Evolutionary conservation across 2,797 vertebrate genomes (phyloP).

Genomic region (Poeciliopsis turneri): DNA sequence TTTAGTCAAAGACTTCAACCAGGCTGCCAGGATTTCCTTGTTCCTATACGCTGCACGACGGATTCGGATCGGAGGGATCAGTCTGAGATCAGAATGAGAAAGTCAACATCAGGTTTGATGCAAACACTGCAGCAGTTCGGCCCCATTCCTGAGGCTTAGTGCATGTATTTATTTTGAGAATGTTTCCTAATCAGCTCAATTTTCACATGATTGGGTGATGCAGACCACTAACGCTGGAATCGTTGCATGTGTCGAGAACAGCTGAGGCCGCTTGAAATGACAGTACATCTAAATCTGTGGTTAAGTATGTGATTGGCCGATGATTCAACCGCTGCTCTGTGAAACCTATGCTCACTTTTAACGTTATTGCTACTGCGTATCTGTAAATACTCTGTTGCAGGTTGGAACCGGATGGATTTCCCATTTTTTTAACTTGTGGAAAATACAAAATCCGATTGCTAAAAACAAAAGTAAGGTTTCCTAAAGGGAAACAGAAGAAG

Average conservation of each 20-base stretch:
- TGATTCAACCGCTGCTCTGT: not conserved
- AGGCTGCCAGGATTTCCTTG: not conserved
- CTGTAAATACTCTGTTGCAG: slow-evolving; percentile 3
- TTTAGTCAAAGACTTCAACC: not conserved
- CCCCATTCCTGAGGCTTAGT: not conserved
- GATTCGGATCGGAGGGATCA: not conserved
- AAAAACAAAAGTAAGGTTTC: slow-evolving; percentile 12
- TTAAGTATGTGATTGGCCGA: not conserved
- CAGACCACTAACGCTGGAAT: not conserved
- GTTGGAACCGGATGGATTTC: not conserved
- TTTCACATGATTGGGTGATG: not conserved
- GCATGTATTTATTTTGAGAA: not conserved
- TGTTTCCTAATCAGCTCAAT: not conserved
- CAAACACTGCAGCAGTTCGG: not conserved
- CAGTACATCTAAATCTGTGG: not conserved
- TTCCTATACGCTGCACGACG: not conserved
- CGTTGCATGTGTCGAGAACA: not conserved
- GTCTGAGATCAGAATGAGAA: not conserved
- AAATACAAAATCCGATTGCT: slow-evolving; percentile 16
- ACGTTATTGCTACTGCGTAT: not conserved
- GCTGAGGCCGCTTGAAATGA: not conserved
- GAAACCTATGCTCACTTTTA: not conserved
- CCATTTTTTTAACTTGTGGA: not conserved
- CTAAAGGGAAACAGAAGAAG: slow-evolving; percentile 33
- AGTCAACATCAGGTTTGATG: not conserved